A percentile compares a stretch with the other conserved stretches of the same genome.
Evolutionary conservation across 2,888 invertebrate genomes (phyloP).

Genomic region (Charanyca ferruginea): DNA sequence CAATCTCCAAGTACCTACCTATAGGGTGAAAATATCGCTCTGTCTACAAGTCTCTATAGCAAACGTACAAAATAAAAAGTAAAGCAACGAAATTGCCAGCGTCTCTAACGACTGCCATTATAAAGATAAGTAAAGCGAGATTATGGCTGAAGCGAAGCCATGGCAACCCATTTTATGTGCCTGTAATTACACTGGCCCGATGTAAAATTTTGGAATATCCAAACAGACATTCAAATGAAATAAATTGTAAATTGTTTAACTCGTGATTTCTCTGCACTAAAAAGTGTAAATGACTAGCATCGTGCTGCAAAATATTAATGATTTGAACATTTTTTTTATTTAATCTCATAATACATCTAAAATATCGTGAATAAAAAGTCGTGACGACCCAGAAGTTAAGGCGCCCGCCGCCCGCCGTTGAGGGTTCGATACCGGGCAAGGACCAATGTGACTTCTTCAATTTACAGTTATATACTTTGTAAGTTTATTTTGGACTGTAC

Average conservation of each 20-base stretch:
- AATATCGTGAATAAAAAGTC: too few species aligned
- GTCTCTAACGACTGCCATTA: slow-evolving; percentile 69
- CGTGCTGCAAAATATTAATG: background rate
- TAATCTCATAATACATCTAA: too few species aligned
- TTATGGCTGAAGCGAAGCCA: slow-evolving; percentile 57
- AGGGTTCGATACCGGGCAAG: too few species aligned
- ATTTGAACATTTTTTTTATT: background rate
- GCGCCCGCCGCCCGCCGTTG: too few species aligned
- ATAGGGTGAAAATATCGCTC: background rate
- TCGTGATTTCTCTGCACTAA: slow-evolving; percentile 7
- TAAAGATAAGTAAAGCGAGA: slow-evolving; percentile 66
- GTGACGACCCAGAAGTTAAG: too few species aligned
- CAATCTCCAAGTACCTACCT: background rate
- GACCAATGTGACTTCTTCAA: too few species aligned
- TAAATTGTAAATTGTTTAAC: slow-evolving; percentile 13
- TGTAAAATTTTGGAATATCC: slow-evolving; percentile 52
- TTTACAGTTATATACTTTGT: too few species aligned
- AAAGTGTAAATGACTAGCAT: background rate
- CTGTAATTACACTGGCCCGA: slow-evolving; percentile 45
- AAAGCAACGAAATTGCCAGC: slow-evolving; percentile 59
- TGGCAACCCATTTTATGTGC: slow-evolving; percentile 51
- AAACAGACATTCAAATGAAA: slow-evolving; percentile 42
- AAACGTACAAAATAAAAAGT: slow-evolving; percentile 55
- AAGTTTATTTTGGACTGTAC: too few species aligned
- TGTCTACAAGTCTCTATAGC: slow-evolving; percentile 13